Base-by-base conservation (phyloP, 2,888 invertebrate species). In the Bugula neritina region DNA sequence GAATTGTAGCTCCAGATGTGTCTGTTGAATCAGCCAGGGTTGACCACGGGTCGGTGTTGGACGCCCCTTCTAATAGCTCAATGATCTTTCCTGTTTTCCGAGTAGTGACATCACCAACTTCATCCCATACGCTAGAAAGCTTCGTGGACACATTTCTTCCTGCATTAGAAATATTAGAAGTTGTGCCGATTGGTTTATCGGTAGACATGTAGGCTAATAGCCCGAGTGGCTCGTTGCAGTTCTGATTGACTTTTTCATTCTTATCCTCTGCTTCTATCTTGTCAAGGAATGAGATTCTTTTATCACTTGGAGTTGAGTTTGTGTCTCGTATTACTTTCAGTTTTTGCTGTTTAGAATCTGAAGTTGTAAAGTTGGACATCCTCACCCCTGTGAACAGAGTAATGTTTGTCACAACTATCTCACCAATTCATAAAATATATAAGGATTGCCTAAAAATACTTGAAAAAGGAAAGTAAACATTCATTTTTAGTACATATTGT, bases 341-440 rank as follows among this genome's bases (percentile, higher is more conserved):
- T n/a, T 63, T 63, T 31, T 25, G 21, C n/a, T 63, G 63, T n/a
- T 63, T 63, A 13, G 63, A 10, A 29, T 34, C 35, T 3, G 3
- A n/a, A 10, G n/a, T 29, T 2, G 70, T 27, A 43, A 70, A 70
- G 70, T 70, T 43, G 2, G 70, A 70, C 70, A 70, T 70, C 31
- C 70, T n/a, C 13, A 70, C 52, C 3, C 70, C 70, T 70, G 52
- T 25, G 29, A n/a, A n/a, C n/a, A n/a, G n/a, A n/a, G n/a, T n/a
- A n/a, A n/a, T n/a, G n/a, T n/a, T n/a, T n/a, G n/a, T n/a, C n/a
- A n/a, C n/a, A n/a, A n/a, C n/a, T n/a, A n/a, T n/a, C n/a, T n/a
- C n/a, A n/a, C n/a, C n/a, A n/a, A n/a, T n/a, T n/a, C n/a, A n/a
- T n/a, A n/a, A n/a, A n/a, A n/a, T n/a, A n/a, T n/a, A n/a, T n/a